Conservation (phyloP, 1,140 invertebrate species). For the Drosophila sucinea region DNA sequence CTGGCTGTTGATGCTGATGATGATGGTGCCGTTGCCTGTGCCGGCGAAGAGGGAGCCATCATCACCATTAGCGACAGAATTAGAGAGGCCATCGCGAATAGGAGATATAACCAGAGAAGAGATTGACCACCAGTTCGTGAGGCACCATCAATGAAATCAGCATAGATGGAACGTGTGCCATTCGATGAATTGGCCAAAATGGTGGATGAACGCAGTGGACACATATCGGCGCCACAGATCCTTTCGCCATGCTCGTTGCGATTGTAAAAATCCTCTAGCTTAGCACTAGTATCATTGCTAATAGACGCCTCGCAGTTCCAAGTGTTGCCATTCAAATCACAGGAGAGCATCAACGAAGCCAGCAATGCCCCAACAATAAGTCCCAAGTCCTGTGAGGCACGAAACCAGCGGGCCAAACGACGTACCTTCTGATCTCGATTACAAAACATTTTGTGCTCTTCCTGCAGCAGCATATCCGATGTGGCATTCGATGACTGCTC, state of each 20-base stretch:
- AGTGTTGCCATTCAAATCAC: constrained; percentile 68
- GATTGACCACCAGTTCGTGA: constrained; percentile 83
- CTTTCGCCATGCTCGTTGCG: constrained; percentile 83
- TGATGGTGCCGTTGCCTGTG: constrained; percentile 53
- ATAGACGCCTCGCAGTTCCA: constrained; percentile 60
- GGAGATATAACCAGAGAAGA: constrained; percentile 85
- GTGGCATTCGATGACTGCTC: constrained; percentile 83
- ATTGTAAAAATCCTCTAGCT: constrained; percentile 83
- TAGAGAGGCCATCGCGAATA: constrained; percentile 84
- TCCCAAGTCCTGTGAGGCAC: constrained; percentile 85
- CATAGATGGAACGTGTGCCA: constrained; percentile 51
- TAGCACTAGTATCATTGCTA: constrained; percentile 30
- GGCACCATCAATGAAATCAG: constrained; percentile 64
- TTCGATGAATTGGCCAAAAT: constrained; percentile 34
- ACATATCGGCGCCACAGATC: constrained; percentile 85
- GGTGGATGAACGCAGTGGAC: constrained; percentile 73
- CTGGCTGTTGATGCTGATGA: constrained; percentile 24
- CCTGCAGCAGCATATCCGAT: constrained; percentile 70
- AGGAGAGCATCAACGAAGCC: constrained; percentile 83
- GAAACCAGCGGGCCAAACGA: constrained; percentile 79
- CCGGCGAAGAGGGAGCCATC: constrained; percentile 56
- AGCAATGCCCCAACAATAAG: constrained; percentile 84
- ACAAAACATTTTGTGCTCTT: constrained; percentile 83
- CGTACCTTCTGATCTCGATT: constrained; percentile 82
- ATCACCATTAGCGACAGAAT: constrained; percentile 83